These are phyloP conservation scores for Eueides isabella DNA, from an alignment of 1,140 invertebrate species.

Conservation along the genomic window DNA sequence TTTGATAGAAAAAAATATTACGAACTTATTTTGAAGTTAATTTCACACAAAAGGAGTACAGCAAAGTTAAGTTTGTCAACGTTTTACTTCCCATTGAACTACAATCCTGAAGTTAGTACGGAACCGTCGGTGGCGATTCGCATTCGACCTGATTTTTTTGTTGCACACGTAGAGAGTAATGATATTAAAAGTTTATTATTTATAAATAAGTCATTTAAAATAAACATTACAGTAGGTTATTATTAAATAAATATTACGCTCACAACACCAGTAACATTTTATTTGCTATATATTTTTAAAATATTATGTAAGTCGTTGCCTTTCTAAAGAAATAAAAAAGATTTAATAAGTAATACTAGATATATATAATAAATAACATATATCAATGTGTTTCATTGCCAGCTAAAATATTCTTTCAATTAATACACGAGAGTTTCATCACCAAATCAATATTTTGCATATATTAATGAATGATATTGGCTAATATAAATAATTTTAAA, in stretches of 20 bases:
- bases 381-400: slow-evolving; percentile 2
- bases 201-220: background rate
- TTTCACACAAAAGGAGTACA: too few relatives aligned
- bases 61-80: too few relatives aligned
- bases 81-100: too few relatives aligned
- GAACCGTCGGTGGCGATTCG: too few relatives aligned
- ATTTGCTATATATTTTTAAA: background rate
- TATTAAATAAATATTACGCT: background rate
- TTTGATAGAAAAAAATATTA: too few relatives aligned
- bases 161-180: too few relatives aligned
- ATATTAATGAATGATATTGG: background rate
- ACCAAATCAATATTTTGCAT: background rate
- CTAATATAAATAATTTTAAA: slow-evolving; percentile 28
- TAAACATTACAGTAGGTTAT: background rate
- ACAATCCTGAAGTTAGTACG: too few relatives aligned
- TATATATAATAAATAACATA: background rate
- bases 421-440: background rate
- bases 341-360: background rate
- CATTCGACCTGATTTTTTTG: too few relatives aligned
- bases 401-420: slow-evolving; percentile 16
- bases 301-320: slow-evolving; percentile 1
- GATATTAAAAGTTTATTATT: too few relatives aligned
- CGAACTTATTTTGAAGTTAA: too few relatives aligned
- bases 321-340: slow-evolving; percentile 10
- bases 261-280: background rate